Evolutionary conservation across 2,888 invertebrate species (phyloP).

Genomic region (Melanchra persicariae): DNA sequence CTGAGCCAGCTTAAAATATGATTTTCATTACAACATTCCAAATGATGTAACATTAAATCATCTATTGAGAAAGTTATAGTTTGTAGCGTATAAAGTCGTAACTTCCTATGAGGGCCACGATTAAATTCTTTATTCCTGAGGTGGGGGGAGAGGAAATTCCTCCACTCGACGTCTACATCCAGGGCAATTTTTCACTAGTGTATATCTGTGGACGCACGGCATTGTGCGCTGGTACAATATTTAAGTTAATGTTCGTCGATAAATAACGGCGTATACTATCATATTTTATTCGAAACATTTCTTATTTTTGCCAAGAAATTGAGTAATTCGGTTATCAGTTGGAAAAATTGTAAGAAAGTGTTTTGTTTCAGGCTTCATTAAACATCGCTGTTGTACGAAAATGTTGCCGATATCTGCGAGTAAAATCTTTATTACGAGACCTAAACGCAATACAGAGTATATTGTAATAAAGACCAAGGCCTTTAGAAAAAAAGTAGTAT

Average conservation of each 20-base stretch:
- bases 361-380: slow-evolving; percentile 62
- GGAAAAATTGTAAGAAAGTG: slow-evolving; percentile 52
- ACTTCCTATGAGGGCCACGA: slow-evolving; percentile 77
- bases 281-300: slow-evolving; percentile 57
- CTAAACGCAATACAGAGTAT: slow-evolving; percentile 12
- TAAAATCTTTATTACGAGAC: slow-evolving; percentile 26
- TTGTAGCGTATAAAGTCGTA: slow-evolving; percentile 75
- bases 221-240: slow-evolving; percentile 68
- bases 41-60: slow-evolving; percentile 46
- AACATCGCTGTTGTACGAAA: slow-evolving; percentile 55
- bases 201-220: slow-evolving; percentile 64
- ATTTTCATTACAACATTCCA: slow-evolving; percentile 51
- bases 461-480: slow-evolving; percentile 15
- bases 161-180: slow-evolving; percentile 82
- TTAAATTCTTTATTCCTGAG: slow-evolving; percentile 82
- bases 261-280: slow-evolving; percentile 52
- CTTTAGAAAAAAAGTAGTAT: slow-evolving; percentile 21
- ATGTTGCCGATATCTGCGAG: slow-evolving; percentile 28
- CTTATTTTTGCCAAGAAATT: slow-evolving; percentile 56
- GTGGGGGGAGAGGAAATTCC: slow-evolving; percentile 74
- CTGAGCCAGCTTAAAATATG: slow-evolving; percentile 33
- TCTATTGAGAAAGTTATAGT: slow-evolving; percentile 59
- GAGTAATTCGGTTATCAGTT: slow-evolving; percentile 54
- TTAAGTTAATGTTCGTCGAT: slow-evolving; percentile 67
- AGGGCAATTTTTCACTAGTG: slow-evolving; percentile 83